Evolutionary conservation across 1,140 invertebrate genomes (phyloP).

Genomic region (Caenorhabditis remanei): DNA sequence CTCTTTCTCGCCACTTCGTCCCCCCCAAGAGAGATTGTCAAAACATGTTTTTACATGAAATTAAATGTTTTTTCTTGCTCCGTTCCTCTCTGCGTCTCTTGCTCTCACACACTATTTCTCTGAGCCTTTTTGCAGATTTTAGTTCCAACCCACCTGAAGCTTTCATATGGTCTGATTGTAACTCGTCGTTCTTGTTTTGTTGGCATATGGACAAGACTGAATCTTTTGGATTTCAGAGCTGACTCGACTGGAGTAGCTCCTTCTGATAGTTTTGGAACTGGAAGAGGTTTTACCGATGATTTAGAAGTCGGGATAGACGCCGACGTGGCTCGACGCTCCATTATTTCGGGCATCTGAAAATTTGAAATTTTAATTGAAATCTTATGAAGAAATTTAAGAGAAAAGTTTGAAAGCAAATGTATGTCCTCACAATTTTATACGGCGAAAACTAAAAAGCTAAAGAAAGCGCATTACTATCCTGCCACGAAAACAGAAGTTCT

Average conservation of each 20-base stretch:
- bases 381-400: background rate
- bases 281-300: constrained; percentile 15
- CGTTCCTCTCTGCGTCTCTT: background rate
- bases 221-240: constrained; percentile 22
- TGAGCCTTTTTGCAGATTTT: background rate
- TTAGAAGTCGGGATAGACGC: constrained; percentile 34
- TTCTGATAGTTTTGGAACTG: constrained; percentile 38
- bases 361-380: background rate
- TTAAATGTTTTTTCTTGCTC: constrained; percentile 4
- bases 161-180: constrained; percentile 61
- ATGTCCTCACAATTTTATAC: too few relatives aligned
- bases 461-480: too few relatives aligned
- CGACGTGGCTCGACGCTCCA: constrained; percentile 26
- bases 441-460: too few relatives aligned
- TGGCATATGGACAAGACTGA: constrained; percentile 50
- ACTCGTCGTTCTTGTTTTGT: constrained; percentile 56
- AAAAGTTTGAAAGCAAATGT: background rate
- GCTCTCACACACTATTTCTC: background rate
- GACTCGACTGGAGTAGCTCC: constrained; percentile 2
- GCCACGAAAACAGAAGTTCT: background rate
- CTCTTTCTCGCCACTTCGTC: background rate
- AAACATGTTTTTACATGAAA: constrained; percentile 28
- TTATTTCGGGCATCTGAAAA: constrained; percentile 23
- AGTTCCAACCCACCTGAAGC: constrained; percentile 51
- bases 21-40: background rate